Evolutionary conservation across 2,797 vertebrate genomes (phyloP).

Genomic region (Perodicticus potto): DNA sequence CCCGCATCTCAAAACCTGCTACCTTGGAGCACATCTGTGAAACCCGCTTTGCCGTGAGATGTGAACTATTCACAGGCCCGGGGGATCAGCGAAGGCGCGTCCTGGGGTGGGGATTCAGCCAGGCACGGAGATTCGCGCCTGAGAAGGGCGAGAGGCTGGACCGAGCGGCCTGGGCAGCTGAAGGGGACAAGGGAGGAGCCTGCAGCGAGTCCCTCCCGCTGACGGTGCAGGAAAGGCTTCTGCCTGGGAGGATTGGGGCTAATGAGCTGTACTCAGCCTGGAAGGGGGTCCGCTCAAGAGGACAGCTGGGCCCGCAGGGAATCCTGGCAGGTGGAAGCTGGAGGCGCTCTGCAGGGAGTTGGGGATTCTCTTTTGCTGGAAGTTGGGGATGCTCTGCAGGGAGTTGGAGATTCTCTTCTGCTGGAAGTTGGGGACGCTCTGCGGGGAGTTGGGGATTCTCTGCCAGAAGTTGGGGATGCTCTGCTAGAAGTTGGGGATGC

Average conservation of each 20-base stretch:
- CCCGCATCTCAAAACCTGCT: slow-evolving; percentile 43
- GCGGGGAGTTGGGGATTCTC: too few species aligned
- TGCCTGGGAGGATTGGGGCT: neutral
- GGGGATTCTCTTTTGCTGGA: neutral
- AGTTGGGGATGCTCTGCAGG: neutral
- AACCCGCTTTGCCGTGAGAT: slow-evolving; percentile 8
- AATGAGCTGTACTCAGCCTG: neutral
- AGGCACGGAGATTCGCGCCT: neutral
- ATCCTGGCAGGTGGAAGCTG: neutral
- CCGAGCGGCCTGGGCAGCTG: neutral
- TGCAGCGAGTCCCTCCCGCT: neutral
- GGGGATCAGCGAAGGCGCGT: neutral
- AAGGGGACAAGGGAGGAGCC: fast-evolving
- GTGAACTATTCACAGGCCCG: neutral
- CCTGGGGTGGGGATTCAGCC: neutral
- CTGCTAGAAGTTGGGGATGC: too few species aligned
- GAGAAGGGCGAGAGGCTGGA: neutral
- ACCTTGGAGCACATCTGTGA: neutral
- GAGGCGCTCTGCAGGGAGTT: neutral
- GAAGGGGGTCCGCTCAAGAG: neutral
- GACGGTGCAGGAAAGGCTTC: neutral
- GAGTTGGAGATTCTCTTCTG: neutral
- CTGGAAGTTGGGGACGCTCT: neutral
- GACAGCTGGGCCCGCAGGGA: neutral
- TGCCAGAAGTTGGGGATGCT: too few species aligned